Evolutionary conservation across 2,113 vertebrate genomes (phyloP), one percentile per base, ranked within the genome.

Genomic region (Nerophis lumbriciformis): DNA sequence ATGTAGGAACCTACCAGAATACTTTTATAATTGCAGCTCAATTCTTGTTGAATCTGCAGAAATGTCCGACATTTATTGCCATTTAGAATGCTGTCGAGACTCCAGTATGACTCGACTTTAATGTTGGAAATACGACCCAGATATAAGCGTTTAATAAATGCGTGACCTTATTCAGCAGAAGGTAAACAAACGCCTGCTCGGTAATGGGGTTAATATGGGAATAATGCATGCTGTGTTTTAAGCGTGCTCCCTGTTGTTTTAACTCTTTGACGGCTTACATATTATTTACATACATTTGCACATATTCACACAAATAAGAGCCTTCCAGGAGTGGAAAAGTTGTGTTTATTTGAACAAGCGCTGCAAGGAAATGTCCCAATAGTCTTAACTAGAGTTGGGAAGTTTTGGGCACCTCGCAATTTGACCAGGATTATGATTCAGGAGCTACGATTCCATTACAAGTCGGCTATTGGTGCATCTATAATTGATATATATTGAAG

Each of bases 221-320:
- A 21, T 45, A 57, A 57, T 44, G n/a, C 39, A 45, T 44, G 37
- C 5, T 4, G 16, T 39, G 54, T 44, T 19, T 19, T 42, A 16
- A n/a, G 12, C 42, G 4, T 16, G 16, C 9, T 44, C 54, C 54
- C 54, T 57, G 55, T 57, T 57, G 55, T 57, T 57, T 21, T 57
- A 57, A 44, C 39, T 44, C 38, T 54, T 54, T 42, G 54, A 16
- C 13, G n/a, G 54, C 9, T 3, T 13, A 21, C 55, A 57, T 44
- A 21, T 16, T 37, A 56, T 57, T 57, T 57, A 57, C 55, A 57
- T 57, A 44, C n/a, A 21, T 57, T 57, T 16, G 39, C 55, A 57
- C 21, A 44, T 21, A 21, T 21, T 21, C 16, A 4, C 11, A 21
- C 19, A 44, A 13, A 57, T 39, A 44, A 21, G 42, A n/a, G 39